Evolutionary conservation across 2,888 invertebrate species (phyloP).

Genomic region (Idaea dimidiata): DNA sequence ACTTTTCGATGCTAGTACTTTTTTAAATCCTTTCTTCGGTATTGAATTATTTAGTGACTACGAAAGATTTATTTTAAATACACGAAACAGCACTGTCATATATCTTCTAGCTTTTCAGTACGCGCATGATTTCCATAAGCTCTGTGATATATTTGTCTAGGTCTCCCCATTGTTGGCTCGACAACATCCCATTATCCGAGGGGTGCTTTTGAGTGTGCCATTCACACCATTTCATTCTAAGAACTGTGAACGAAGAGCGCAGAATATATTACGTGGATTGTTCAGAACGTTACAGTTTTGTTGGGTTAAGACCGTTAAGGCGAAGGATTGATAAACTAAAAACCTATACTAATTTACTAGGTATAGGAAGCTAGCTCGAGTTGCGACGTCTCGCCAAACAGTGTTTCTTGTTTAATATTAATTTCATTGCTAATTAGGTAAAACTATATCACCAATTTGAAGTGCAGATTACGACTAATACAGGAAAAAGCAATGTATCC

Average conservation of each 20-base stretch:
- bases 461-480: no score
- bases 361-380: no score
- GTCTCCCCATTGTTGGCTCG: constrained; percentile 50
- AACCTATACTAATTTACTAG: no score
- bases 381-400: no score
- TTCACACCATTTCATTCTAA: constrained; percentile 23
- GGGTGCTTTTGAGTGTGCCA: constrained; percentile 32
- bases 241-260: constrained; percentile 16
- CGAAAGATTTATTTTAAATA: constrained; percentile 11
- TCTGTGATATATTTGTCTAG: constrained; percentile 58
- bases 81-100: constrained; percentile 16
- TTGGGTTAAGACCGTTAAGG: no score
- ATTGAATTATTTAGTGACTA: not conserved
- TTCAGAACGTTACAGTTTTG: constrained; percentile 7
- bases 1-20: no score
- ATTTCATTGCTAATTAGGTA: no score
- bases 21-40: not conserved
- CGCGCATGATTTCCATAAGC: constrained; percentile 53
- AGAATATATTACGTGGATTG: constrained; percentile 9
- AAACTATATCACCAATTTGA: no score
- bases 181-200: constrained; percentile 46
- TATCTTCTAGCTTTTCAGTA: constrained; percentile 33
- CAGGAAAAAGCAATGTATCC: no score
- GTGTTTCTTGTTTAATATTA: no score
- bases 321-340: no score